Percentiles rank a stretch among this genome's conserved stretches.
These are phyloP conservation scores for Quiscalus mexicanus DNA, from an alignment of 2,113 vertebrate genomes.

Conservation along the genomic window DNA sequence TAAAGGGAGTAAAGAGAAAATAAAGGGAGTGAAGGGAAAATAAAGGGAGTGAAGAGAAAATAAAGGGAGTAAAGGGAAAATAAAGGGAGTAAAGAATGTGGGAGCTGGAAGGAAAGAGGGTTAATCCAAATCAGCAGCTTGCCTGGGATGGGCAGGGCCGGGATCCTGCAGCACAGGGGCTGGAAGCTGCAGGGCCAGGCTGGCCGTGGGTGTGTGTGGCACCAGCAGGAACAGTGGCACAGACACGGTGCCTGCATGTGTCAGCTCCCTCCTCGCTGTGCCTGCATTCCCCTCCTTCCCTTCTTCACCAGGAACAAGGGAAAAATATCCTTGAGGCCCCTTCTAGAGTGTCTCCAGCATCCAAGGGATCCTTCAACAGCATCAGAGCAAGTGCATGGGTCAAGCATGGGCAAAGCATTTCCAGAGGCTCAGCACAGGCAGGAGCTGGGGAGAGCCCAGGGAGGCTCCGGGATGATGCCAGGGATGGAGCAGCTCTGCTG, in stretches of 20 bases:
- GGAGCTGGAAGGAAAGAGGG: constrained; percentile 17
- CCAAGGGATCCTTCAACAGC: background rate
- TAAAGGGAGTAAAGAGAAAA: no score
- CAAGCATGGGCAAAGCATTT: background rate
- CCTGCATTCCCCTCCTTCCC: background rate
- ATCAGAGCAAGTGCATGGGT: background rate
- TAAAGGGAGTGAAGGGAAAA: no score
- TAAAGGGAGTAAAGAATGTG: background rate
- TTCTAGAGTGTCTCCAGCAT: background rate
- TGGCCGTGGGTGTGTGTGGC: constrained; percentile 14
- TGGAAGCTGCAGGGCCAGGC: background rate
- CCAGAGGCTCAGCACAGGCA: no score
- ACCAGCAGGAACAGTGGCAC: background rate
- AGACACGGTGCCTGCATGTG: background rate
- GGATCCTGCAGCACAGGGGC: constrained; percentile 12
- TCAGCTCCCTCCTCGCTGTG: background rate
- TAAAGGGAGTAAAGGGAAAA: no score
- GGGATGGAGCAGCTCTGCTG: no score
- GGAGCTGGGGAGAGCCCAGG: no score
- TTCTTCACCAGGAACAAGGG: background rate
- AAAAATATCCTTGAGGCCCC: background rate
- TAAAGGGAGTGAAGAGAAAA: no score
- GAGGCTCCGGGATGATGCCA: no score
- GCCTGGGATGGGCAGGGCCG: constrained; percentile 43
- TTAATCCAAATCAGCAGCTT: constrained; percentile 31